Percentiles rank a stretch among this genome's conserved stretches.
phyloP scores from a whole-genome alignment of 2,113 vertebrate genomes.

The Diphyllodes magnificus region DNA sequence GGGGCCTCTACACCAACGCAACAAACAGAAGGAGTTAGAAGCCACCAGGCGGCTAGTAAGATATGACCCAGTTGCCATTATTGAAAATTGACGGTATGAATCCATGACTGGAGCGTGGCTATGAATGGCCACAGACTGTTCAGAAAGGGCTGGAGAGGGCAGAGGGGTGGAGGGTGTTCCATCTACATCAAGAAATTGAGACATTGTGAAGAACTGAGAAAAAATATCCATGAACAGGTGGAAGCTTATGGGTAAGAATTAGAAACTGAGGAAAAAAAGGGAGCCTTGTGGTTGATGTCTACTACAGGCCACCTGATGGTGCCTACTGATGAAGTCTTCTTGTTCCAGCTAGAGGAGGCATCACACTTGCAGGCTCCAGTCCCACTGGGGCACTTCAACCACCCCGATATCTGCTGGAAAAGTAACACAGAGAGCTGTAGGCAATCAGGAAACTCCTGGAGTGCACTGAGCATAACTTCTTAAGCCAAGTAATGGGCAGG shows the following conservation, averaged over 20 bases:
- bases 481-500: not conserved
- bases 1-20: not conserved
- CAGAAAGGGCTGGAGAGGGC: not conserved
- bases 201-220: not conserved
- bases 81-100: not conserved
- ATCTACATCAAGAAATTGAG: not conserved
- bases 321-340: not conserved
- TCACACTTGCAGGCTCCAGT: not conserved
- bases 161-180: rapidly evolving
- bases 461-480: too few species aligned
- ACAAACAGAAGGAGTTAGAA: not conserved
- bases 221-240: not conserved
- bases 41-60: not conserved
- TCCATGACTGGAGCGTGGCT: not conserved
- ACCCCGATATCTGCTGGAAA: not conserved
- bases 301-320: not conserved
- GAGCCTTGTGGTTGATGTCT: not conserved
- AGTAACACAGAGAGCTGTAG: not conserved
- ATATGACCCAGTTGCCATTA: not conserved
- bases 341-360: not conserved
- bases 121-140: not conserved
- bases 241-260: not conserved
- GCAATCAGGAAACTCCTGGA: not conserved
- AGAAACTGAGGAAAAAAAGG: not conserved
- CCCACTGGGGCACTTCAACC: not conserved